Percentiles rank a stretch among this genome's conserved stretches.
Conservation (phyloP, 2,797 vertebrate species). For the Phalloptychus januarius region DNA sequence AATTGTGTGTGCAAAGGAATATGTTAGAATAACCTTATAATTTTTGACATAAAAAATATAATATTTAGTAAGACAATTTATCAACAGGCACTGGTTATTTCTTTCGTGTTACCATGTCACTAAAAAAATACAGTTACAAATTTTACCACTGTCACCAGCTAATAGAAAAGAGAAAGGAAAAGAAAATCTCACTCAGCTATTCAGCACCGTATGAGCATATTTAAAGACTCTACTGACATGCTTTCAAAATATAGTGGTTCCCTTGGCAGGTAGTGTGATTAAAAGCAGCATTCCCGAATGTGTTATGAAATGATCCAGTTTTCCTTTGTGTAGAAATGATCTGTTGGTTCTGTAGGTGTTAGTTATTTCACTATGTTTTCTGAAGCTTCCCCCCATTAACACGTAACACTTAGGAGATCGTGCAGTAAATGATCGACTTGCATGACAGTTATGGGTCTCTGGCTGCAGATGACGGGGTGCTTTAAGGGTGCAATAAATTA, state of each 20-base stretch:
- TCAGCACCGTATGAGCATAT: slow-evolving; percentile 64
- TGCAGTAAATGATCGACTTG: slow-evolving; percentile 85
- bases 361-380: slow-evolving; percentile 82
- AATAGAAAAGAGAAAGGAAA: slow-evolving; percentile 58
- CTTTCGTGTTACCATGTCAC: slow-evolving; percentile 59
- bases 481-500: slow-evolving; percentile 86
- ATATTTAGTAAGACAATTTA: slow-evolving; percentile 35
- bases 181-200: slow-evolving; percentile 65
- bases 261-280: slow-evolving; percentile 78
- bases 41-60: slow-evolving; percentile 19
- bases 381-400: slow-evolving; percentile 81
- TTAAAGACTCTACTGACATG: slow-evolving; percentile 76
- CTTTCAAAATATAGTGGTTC: slow-evolving; percentile 70
- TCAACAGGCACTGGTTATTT: slow-evolving; percentile 41
- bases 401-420: slow-evolving; percentile 84
- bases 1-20: slow-evolving; percentile 9
- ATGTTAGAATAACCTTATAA: slow-evolving; percentile 32
- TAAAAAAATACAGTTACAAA: slow-evolving; percentile 57
- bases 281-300: slow-evolving; percentile 77
- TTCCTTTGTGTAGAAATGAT: slow-evolving; percentile 69
- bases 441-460: slow-evolving; percentile 85
- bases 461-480: slow-evolving; percentile 82
- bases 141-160: slow-evolving; percentile 63
- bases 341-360: slow-evolving; percentile 80
- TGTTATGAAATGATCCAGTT: slow-evolving; percentile 81